Evolutionary conservation across 2,797 vertebrate genomes (phyloP).

Genomic region (Phoxinus dragarum): DNA sequence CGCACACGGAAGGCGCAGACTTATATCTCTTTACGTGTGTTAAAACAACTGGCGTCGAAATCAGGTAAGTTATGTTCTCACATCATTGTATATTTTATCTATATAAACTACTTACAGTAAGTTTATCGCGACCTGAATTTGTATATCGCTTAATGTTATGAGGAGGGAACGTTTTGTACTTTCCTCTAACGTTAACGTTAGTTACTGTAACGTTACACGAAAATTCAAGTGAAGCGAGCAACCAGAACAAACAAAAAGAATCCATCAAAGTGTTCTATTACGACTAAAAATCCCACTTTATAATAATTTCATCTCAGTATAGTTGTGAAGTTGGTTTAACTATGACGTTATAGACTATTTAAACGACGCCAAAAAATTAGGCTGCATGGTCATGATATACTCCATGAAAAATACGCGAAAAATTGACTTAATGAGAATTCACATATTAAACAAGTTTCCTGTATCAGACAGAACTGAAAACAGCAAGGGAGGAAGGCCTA

Average conservation of each 20-base stretch:
- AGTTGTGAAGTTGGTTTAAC: not conserved
- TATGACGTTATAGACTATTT: not conserved
- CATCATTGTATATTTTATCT: not conserved
- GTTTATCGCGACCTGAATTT: not conserved
- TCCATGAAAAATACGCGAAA: slow-evolving; percentile 1
- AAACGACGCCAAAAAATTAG: not conserved
- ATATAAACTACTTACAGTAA: not conserved
- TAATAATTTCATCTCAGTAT: not conserved
- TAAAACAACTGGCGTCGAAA: slow-evolving; percentile 53
- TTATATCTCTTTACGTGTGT: slow-evolving; percentile 46
- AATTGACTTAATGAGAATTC: not conserved
- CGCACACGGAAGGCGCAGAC: slow-evolving; percentile 51
- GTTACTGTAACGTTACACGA: not conserved
- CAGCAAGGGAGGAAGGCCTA: not conserved
- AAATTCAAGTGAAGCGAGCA: not conserved
- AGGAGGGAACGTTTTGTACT: slow-evolving; percentile 27
- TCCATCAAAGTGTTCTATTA: not conserved
- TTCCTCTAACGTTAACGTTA: not conserved
- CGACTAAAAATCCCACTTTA: not conserved
- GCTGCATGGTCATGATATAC: not conserved
- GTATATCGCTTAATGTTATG: not conserved
- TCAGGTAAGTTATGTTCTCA: slow-evolving; percentile 34
- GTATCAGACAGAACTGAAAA: not conserved
- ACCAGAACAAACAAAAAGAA: not conserved
- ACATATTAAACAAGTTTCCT: slow-evolving; percentile 4